Evolutionary conservation across 2,888 invertebrate genomes (phyloP), one percentile per base, ranked within the genome.

Genomic region (Tenodera sinensis): DNA sequence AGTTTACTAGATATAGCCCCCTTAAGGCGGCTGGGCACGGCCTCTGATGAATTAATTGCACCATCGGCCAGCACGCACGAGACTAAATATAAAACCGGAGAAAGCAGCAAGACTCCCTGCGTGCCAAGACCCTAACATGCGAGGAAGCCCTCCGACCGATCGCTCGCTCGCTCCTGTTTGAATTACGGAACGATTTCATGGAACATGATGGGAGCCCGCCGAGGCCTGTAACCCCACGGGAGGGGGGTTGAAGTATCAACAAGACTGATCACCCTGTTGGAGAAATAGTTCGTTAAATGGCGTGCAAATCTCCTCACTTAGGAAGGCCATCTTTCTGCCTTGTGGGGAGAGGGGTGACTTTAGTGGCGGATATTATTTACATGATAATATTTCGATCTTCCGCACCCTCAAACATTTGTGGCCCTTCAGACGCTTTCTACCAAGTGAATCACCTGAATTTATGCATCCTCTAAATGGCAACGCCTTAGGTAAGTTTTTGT

Each of bases 1-100:
- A 86, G 30, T 86, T 86, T 86, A 86, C 71, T 71, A 81, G 71
- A 81, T 86, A 30, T 25, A 81, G 86, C 86, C 86, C 54, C 54
- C 54, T 54, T 54, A 54, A 54, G 54, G 54, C 20, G 54, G 54
- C 15, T 54, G 54, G 54, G 54, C 1, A 54, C 54, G 54, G 14
- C 54, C 54, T 54, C 54, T 71, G 54, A 71, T 71, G 54, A 71
- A 71, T 71, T 71, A 71, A 71, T 71, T 71, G 54, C 54, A 71
- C 54, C 54, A 25, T 25, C 25, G 54, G 54, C 54, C 14, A 15
- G 20, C 54, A 71, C 54, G 54, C 54, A 71, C 54, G 15, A 25
- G 54, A 71, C 54, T 71, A 71, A 71, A 71, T 20, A 71, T 71
- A 71, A 71, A 71, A 71, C 4, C 54, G 25, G 25, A 15, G 54